Evolutionary conservation across 2,113 vertebrate genomes (phyloP), one percentile per base, ranked within the genome.

Genomic region (Abramis brama): DNA sequence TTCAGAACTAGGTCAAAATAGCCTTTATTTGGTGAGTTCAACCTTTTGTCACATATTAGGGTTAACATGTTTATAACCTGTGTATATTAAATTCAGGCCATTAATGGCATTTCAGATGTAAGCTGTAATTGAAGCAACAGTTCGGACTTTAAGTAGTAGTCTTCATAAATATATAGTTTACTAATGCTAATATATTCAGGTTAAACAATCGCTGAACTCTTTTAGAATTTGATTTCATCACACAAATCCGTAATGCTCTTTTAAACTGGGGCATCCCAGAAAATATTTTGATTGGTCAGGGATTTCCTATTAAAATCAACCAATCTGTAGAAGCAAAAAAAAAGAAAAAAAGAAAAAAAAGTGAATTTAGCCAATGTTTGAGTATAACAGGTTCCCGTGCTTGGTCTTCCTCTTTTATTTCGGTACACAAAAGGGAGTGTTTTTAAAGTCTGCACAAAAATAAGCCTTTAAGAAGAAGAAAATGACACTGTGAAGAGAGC

Each of bases 211-310:
- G 8, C 33, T 43, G 39, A 79, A 79, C 33, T n/a, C 11, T 43
- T 6, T 23, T 60, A 23, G 13, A n/a, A 43, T 64, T 64, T 80
- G 21, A 45, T 64, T 64, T 64, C 74, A 45, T 15, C 33, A 64
- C 27, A 59, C 30, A n/a, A 90, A 70, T 36, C 39, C 23, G 0
- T 74, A 88, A 74, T 55, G 57, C 55, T 64, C n/a, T 30, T 87
- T 79, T 50, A 33, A 59, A 73, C 52, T 21, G 59, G 27, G 59
- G 36, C 86, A 86, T 81, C 52, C 33, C 87, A 89, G 85, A 91
- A 90, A 79, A 86, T 89, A 92, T 88, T 88, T 90, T 88, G 87
- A 90, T 92, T 89, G 86, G 86, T 33, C 33, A 33, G 33, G 33
- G 33, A 33, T 33, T 33, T 33, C 33, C 33, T 33, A 33, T 4